phyloP scores from a whole-genome alignment of 2,113 vertebrate genomes.

The Pyxicephalus adspersus region DNA sequence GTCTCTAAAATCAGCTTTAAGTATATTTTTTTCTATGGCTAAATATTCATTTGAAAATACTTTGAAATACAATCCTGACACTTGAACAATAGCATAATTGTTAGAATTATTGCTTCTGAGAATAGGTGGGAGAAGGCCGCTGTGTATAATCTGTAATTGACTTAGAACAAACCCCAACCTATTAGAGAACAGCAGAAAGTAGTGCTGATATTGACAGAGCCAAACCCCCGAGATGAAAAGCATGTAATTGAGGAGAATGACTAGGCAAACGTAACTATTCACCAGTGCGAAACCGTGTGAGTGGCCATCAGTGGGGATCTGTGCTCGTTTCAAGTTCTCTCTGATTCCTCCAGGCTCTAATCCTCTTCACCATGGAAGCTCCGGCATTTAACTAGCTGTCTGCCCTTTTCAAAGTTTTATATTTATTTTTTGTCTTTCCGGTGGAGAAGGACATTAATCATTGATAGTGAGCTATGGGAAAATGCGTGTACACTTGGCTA shows the following conservation, averaged over 20 bases:
- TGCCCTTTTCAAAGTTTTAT: slow-evolving; percentile 18
- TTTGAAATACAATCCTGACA: background rate
- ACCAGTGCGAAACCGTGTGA: background rate
- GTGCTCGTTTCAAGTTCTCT: background rate
- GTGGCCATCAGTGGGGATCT: background rate
- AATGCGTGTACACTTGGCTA: background rate
- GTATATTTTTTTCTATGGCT: no score
- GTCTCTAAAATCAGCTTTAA: no score
- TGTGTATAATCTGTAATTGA: no score
- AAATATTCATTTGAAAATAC: no score
- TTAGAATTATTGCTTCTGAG: background rate
- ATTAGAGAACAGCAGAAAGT: background rate
- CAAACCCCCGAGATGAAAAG: slow-evolving; percentile 11
- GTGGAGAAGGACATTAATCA: slow-evolving; percentile 39
- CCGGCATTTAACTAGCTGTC: slow-evolving; percentile 25
- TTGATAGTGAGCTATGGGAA: slow-evolving; percentile 29
- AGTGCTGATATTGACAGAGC: slow-evolving; percentile 7
- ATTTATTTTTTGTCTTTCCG: slow-evolving; percentile 5
- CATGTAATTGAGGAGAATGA: background rate
- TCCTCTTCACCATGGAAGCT: background rate
- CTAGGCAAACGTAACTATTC: background rate
- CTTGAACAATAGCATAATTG: background rate
- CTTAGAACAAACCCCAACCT: background rate
- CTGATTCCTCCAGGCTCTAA: background rate
- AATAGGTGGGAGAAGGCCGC: background rate